Base-by-base conservation (phyloP, 37 sponge, comb jelly and placozoan species). In the Trichoplax adhaerens region DNA sequence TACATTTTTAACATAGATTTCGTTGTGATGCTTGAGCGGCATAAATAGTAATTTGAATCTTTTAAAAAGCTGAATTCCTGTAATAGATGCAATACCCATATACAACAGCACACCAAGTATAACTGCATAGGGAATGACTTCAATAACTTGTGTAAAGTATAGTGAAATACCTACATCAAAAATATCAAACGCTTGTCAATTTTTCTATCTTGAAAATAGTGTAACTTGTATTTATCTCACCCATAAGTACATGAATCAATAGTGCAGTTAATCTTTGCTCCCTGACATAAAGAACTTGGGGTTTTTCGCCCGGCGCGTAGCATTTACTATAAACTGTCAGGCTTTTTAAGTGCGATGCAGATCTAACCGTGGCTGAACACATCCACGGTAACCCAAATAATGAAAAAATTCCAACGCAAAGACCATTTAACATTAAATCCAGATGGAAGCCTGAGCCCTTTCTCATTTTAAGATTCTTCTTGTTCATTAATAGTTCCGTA, bases 401-500 rank as follows among this genome's bases (percentile, higher is more conserved):
- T 5, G 87, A 80, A 70, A 76, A 91, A 29, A 89, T 10, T 50
- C 62, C 82, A 5, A 79, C 62, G 52, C 88, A 66, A 6, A 74
- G 47, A 29, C 78, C 79, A 7, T 86, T 84, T 12, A 93, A 70
- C 3, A 89, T 66, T 48, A 93, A 57, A 50, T 93, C 94, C 56
- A 93, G 68, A 74, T 93, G 94, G 69, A 86, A 93, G 48, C 94
- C 94, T 55, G 81, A 69, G 8, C 84, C 82, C 79, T 93, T 93
- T 86, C 88, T 53, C 48, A 90, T 76, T 51, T 48, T 51, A 68
- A 65, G 73, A 73, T 1, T 12, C 62, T 69, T 69, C 57, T 69
- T 69, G 8, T 57, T 58, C 47, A 69, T 69, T 69, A 69, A 69
- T 3, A 69, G 4, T 29, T 29, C 57, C 3, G 71, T 69, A 10